Percentiles rank a stretch among this genome's conserved stretches.
These are phyloP conservation scores for Coregonus suidteri DNA, from an alignment of 2,797 vertebrate species.

Conservation along the genomic window DNA sequence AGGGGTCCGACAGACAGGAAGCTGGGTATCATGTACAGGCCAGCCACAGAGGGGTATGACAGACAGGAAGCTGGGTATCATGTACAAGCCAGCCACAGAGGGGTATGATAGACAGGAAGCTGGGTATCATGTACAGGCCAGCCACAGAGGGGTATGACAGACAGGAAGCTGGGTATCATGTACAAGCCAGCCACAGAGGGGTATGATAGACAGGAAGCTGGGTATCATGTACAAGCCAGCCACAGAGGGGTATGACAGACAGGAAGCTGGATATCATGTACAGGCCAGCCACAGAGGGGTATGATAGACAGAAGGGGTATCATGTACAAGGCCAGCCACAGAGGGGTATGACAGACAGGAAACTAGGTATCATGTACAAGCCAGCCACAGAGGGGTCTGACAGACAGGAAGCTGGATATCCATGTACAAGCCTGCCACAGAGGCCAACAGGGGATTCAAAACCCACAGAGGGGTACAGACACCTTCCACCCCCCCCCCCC, in stretches of 20 bases:
- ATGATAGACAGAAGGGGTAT: not conserved
- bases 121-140: not conserved
- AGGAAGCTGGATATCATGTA: not conserved
- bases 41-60: not conserved
- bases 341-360: not conserved
- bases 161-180: not conserved
- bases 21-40: not conserved
- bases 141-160: not conserved
- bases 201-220: not conserved
- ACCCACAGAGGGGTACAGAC: not conserved
- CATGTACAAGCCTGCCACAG: not conserved
- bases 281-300: not conserved
- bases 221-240: not conserved
- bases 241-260: not conserved
- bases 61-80: not conserved
- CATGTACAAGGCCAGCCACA: not conserved
- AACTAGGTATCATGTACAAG: not conserved
- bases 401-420: not conserved
- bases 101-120: not conserved
- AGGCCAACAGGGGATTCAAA: no score
- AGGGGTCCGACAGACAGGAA: not conserved
- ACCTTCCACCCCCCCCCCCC: not conserved
- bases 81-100: not conserved
- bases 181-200: not conserved
- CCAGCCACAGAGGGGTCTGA: not conserved